Percentiles rank a stretch among this genome's conserved stretches.
Conservation (phyloP, 2,888 invertebrate species). For the Tortricodes alternella region DNA sequence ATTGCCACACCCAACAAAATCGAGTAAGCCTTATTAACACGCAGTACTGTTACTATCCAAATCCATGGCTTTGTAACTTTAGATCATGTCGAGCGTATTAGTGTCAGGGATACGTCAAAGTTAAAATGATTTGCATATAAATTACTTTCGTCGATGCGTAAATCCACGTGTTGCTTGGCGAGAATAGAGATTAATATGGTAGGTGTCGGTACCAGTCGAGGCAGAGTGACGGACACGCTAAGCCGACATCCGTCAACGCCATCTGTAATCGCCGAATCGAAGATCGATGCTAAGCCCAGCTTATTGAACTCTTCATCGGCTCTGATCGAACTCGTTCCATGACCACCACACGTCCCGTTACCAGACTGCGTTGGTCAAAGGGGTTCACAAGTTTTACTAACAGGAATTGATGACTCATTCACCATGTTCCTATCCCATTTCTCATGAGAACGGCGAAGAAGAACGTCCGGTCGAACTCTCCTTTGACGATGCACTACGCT, state of each 20-base stretch:
- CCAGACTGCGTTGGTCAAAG: slow-evolving; percentile 43
- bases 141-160: slow-evolving; percentile 78
- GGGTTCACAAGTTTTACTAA: neutral
- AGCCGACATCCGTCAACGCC: slow-evolving; percentile 82
- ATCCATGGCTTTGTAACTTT: slow-evolving; percentile 56
- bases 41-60: slow-evolving; percentile 54
- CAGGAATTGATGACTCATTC: neutral
- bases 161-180: slow-evolving; percentile 79
- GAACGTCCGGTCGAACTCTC: too few relatives aligned
- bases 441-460: too few relatives aligned
- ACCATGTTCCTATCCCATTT: too few relatives aligned
- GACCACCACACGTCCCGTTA: slow-evolving; percentile 57
- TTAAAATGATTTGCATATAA: slow-evolving; percentile 80
- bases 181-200: slow-evolving; percentile 79
- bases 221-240: slow-evolving; percentile 74
- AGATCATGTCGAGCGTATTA: slow-evolving; percentile 63
- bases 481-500: too few relatives aligned
- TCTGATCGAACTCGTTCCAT: slow-evolving; percentile 59
- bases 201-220: slow-evolving; percentile 64
- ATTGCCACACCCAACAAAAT: too few relatives aligned
- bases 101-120: slow-evolving; percentile 75
- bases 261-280: slow-evolving; percentile 75
- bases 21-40: neutral
- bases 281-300: slow-evolving; percentile 79
- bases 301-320: slow-evolving; percentile 75